Conservation (phyloP, 1,140 invertebrate species). For the Lepidurus couesii region DNA sequence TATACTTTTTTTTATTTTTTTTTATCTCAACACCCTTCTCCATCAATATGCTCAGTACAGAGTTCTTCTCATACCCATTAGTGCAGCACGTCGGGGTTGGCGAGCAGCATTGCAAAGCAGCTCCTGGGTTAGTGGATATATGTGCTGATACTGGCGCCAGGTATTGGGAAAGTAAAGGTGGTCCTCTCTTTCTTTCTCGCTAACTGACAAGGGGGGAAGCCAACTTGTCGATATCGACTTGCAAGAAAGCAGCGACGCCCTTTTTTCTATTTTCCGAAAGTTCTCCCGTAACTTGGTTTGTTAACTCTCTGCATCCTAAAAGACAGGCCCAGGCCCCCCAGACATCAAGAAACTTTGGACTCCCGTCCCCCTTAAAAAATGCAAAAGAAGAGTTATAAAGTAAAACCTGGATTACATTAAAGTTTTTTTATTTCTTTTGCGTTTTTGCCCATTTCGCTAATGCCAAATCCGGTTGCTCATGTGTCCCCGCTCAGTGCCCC, state of each 20-base stretch:
- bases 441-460: neutral
- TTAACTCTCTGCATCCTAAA: no score
- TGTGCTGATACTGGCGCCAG: neutral
- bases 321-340: no score
- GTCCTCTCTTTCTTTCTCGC: neutral
- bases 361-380: neutral
- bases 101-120: neutral
- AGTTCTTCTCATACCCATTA: neutral
- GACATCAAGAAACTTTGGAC: no score
- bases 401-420: neutral
- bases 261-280: no score
- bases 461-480: neutral
- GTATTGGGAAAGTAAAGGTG: neutral
- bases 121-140: neutral
- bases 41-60: constrained; percentile 1
- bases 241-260: no score
- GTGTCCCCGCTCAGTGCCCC: neutral
- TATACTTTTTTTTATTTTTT: neutral
- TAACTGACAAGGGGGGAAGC: no score
- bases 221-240: no score
- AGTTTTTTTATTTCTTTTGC: neutral
- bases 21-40: neutral
- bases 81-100: neutral
- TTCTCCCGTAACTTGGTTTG: no score
- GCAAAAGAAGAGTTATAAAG: neutral